Evolutionary conservation across 2,113 vertebrate species (phyloP), one percentile per base, ranked within the genome.

Genomic region (Leptodactylus fuscus): DNA sequence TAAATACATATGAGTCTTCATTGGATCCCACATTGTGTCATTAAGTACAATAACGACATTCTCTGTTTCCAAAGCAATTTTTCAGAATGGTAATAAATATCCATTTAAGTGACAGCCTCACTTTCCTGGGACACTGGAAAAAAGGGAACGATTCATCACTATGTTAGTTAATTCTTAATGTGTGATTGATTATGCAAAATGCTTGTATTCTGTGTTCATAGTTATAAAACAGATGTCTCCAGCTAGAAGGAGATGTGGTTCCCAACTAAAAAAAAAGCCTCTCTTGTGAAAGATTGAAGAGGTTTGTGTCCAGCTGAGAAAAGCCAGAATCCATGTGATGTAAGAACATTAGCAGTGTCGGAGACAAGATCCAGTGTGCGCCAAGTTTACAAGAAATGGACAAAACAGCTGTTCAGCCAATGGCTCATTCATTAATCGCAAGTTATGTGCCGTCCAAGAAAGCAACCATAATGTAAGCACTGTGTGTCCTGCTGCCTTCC

Each of bases 181-280:
- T 81, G 76, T 86, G 84, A 86, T 81, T 80, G 84, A 86, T 86
- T 73, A 86, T 71, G 67, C 77, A 73, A 81, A 81, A 86, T 81
- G 65, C 67, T 55, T 86, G 67, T 27, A 81, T 81, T 69, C 67
- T 81, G 74, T 81, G 77, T 81, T 86, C 77, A 86, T 80, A 73
- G 84, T 86, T 86, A 86, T 73, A 86, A 86, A 86, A 81, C 84
- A 86, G 84, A 86, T 86, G 84, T 86, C 84, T 86, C 49, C 24
- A 73, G 77, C 77, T 60, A 81, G n/a, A 46, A 70, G 49, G 48
- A 81, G 77, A 78, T 86, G 84, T 51, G 46, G 49, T 81, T 81
- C 84, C 67, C 84, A 73, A 73, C 49, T 60, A 24, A 44, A 76
- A 78, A 85, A 80, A 78, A 85, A 71, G 41, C 67, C 41, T 71